These are phyloP conservation scores for Lasioglossum zephyrum DNA, from an alignment of 2,888 invertebrate species.

Conservation along the genomic window DNA sequence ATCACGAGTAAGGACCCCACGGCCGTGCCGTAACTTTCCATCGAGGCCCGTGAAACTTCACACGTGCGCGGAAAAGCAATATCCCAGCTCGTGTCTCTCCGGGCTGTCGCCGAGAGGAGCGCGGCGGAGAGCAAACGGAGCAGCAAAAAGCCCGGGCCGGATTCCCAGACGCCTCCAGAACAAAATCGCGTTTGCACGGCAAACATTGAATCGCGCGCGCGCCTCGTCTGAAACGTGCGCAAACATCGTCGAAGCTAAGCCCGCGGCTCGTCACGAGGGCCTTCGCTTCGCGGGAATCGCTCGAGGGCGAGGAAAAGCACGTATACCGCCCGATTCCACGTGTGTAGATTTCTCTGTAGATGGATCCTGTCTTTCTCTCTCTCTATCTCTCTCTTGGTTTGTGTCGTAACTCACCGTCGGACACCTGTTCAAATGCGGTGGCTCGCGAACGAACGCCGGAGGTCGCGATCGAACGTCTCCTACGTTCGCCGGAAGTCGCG, in stretches of 20 bases:
- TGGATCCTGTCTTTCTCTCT: not conserved
- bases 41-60: not conserved
- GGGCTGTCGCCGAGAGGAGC: not conserved
- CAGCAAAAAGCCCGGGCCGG: not conserved
- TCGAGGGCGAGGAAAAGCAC: not conserved
- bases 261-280: not conserved
- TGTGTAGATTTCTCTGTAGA: not conserved
- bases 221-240: slow-evolving; percentile 47
- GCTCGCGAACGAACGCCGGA: slow-evolving; percentile 47
- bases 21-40: slow-evolving; percentile 10
- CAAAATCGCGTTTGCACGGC: slow-evolving; percentile 44
- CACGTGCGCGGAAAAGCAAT: slow-evolving; percentile 9
- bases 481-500: slow-evolving; percentile 45
- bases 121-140: slow-evolving; percentile 2
- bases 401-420: slow-evolving; percentile 52
- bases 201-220: slow-evolving; percentile 42
- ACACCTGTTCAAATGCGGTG: slow-evolving; percentile 75
- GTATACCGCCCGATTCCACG: not conserved
- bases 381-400: too few relatives aligned
- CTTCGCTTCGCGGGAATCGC: not conserved
- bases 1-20: not conserved
- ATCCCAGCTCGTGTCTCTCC: not conserved
- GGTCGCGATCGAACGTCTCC: slow-evolving; percentile 54
- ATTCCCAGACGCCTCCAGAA: slow-evolving; percentile 31
- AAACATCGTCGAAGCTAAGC: slow-evolving; percentile 36